Evolutionary conservation across 2,797 vertebrate genomes (phyloP), one percentile per base, ranked within the genome.

Genomic region (Carapus acus): DNA sequence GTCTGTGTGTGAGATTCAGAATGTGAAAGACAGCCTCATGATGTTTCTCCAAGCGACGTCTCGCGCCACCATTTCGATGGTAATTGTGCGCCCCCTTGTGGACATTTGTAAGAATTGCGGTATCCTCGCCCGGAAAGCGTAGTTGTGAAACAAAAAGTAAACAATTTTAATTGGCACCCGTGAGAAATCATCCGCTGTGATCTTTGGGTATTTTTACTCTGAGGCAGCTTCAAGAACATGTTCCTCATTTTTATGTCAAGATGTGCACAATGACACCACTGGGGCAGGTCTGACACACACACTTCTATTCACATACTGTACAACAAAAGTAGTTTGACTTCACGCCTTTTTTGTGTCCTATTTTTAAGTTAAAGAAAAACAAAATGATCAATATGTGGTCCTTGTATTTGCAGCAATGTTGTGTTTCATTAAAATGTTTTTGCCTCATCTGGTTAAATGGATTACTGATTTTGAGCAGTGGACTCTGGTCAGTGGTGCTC

Each of bases 11-110:
- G 1, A 51, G 23, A 48, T 6, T 49, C 27, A 17, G 20, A 67
- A 45, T 22, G 17, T 49, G 24, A 33, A 46, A 51, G 8, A 15
- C 6, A 6, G 27, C 11, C 6, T 29, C 6, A 37, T 46, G 5
- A n/a, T 60, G 2, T 47, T 51, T 61, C 3, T 57, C 7, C 49
- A 17, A 14, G 55, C 47, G 45, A 21, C 29, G 21, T n/a, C 17
- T 13, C 23, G 27, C 49, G 57, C 17, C 12, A 46, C 7, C 19
- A 39, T 55, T 40, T 57, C 27, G 58, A 50, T 14, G 13, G 53
- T 49, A 49, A 19, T 7, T 16, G 37, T 17, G 47, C 81, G 24
- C 74, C 77, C 57, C 43, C 78, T 1, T 42, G 76, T 84, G 85
- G 81, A 71, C 29, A 16, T 43, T 40, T 44, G 6, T 5, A 36